These are phyloP conservation scores for Ptilodon capucinus DNA, from an alignment of 2,888 invertebrate species.

Conservation along the genomic window DNA sequence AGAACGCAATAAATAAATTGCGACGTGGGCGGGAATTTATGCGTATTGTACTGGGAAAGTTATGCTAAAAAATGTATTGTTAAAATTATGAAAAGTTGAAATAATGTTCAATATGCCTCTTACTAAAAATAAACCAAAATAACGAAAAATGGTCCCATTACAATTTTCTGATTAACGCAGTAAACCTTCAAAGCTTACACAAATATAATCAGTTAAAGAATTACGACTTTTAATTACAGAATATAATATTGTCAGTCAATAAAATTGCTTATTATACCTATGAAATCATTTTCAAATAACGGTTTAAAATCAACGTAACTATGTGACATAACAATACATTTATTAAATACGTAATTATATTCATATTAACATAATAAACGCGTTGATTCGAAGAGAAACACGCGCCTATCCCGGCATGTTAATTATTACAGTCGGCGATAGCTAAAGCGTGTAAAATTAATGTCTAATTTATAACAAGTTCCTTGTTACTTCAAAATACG, in stretches of 20 bases:
- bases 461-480: not conserved
- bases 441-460: slow-evolving; percentile 1
- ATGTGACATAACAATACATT: not conserved
- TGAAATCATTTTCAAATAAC: not conserved
- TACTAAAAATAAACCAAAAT: too few species aligned
- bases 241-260: not conserved
- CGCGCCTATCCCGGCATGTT: not conserved
- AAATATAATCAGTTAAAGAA: not conserved
- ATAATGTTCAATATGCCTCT: too few species aligned
- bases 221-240: not conserved
- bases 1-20: slow-evolving; percentile 30
- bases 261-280: not conserved
- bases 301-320: not conserved
- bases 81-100: too few species aligned
- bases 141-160: too few species aligned
- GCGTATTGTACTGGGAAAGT: not conserved
- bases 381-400: not conserved
- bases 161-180: too few species aligned
- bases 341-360: not conserved
- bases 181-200: too few species aligned
- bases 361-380: not conserved
- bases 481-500: not conserved
- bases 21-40: slow-evolving; percentile 5
- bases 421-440: not conserved
- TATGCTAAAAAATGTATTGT: not conserved